Percentiles rank a stretch among this genome's conserved stretches.
phyloP scores from a whole-genome alignment of 2,888 invertebrate genomes.

The Sesia bembeciformis region DNA sequence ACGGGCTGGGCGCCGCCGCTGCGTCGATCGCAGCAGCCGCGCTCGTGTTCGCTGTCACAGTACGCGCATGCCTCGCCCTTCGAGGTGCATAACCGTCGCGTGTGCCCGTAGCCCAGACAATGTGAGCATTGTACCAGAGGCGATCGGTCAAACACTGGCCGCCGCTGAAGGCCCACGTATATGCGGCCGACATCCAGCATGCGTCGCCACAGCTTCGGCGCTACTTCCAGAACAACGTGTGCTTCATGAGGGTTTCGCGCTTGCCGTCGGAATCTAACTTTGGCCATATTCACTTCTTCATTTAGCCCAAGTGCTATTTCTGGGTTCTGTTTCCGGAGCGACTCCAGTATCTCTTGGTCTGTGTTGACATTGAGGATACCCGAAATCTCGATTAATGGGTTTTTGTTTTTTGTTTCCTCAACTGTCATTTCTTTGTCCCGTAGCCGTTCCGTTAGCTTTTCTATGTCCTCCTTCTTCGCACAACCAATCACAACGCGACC shows the following conservation, averaged over 20 bases:
- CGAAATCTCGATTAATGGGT: not conserved
- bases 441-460: too few species aligned
- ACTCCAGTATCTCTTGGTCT: not conserved
- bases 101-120: not conserved
- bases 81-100: too few species aligned
- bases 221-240: not conserved
- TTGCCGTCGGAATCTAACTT: not conserved
- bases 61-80: too few species aligned
- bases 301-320: not conserved
- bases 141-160: not conserved
- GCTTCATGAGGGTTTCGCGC: not conserved
- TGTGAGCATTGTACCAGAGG: not conserved
- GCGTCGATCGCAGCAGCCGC: too few species aligned
- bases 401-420: too few species aligned
- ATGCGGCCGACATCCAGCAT: not conserved
- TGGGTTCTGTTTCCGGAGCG: not conserved
- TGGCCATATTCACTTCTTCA: not conserved
- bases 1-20: too few species aligned
- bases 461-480: not conserved
- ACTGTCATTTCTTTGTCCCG: too few species aligned
- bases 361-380: not conserved
- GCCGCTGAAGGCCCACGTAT: not conserved
- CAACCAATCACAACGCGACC: not conserved
- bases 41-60: too few species aligned
- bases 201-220: not conserved